Evolutionary conservation across 2,888 invertebrate species (phyloP).

Genomic region (Ophonus ardosiacus): DNA sequence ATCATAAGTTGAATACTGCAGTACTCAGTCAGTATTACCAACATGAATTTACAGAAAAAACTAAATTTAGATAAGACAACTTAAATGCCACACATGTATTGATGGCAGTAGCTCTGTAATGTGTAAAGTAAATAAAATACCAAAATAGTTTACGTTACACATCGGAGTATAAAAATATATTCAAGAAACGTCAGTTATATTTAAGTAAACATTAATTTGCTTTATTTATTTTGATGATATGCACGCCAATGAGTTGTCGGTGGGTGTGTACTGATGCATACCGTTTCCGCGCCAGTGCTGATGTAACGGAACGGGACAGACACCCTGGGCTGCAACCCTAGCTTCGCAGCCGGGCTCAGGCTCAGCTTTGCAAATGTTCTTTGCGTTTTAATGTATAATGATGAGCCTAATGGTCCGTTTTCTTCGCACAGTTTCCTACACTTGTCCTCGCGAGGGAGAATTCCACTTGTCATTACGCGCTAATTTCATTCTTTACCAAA

Average conservation of each 20-base stretch:
- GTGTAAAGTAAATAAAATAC: no score
- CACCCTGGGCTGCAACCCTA: background rate
- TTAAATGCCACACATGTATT: no score
- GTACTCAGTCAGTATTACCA: no score
- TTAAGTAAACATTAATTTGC: background rate
- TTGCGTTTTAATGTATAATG: conserved; percentile 46
- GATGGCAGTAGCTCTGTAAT: no score
- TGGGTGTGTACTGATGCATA: conserved; percentile 16
- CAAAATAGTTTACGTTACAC: no score
- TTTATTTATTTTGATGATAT: background rate
- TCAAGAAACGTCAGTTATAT: background rate
- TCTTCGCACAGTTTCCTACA: conserved; percentile 33
- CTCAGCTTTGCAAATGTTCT: conserved; percentile 23
- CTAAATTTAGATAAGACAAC: no score
- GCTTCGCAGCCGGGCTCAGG: background rate
- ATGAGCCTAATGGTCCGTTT: conserved; percentile 45
- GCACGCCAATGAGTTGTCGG: conserved; percentile 6
- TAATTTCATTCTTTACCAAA: conserved; percentile 43
- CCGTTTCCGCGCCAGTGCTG: conserved; percentile 28
- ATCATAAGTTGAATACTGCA: no score
- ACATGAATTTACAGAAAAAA: no score
- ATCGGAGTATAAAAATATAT: background rate
- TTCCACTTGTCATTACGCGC: conserved; percentile 27
- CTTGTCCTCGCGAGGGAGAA: conserved; percentile 10
- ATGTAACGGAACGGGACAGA: conserved; percentile 39